Percentiles rank a stretch among this genome's conserved stretches.
These are phyloP conservation scores for Drosophila kanekoi DNA, from an alignment of 2,888 invertebrate species.

Conservation along the genomic window DNA sequence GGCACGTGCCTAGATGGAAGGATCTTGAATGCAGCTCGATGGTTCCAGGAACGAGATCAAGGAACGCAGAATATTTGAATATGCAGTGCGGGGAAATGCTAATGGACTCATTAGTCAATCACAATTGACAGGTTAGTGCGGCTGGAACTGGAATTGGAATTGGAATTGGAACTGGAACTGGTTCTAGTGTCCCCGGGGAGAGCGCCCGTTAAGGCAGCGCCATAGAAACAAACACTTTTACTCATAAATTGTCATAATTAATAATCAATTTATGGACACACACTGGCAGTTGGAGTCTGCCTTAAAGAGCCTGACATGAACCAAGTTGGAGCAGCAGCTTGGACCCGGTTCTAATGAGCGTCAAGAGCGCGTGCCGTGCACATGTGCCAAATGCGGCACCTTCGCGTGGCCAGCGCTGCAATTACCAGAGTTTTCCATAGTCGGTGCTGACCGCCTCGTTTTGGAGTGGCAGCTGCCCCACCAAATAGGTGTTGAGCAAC, in stretches of 20 bases:
- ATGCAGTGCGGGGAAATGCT: conserved; percentile 40
- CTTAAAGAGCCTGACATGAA: conserved; percentile 46
- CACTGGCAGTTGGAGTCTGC: conserved; percentile 34
- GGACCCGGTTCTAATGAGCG: conserved; percentile 64
- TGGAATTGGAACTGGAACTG: conserved; percentile 20
- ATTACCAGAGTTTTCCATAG: conserved; percentile 77
- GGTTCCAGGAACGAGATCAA: conserved; percentile 36
- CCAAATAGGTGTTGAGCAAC: conserved; percentile 62
- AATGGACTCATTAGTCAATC: conserved; percentile 62
- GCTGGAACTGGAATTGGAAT: neutral
- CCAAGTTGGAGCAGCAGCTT: conserved; percentile 14
- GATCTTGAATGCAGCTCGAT: conserved; percentile 1
- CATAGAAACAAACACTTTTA: conserved; percentile 62
- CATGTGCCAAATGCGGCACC: conserved; percentile 69
- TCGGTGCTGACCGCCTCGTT: conserved; percentile 48
- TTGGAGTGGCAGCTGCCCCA: conserved; percentile 54
- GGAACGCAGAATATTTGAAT: conserved; percentile 46
- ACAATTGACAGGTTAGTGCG: conserved; percentile 2
- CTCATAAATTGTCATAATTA: conserved; percentile 78
- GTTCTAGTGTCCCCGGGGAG: conserved; percentile 30
- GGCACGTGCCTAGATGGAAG: conserved; percentile 48
- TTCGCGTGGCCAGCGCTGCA: conserved; percentile 50
- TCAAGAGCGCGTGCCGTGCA: conserved; percentile 68
- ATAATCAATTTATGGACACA: conserved; percentile 70
- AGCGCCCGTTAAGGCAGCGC: conserved; percentile 43